Evolutionary conservation across 2,797 vertebrate genomes (phyloP), one percentile per base, ranked within the genome.

Genomic region (Tiaroga cobitis): DNA sequence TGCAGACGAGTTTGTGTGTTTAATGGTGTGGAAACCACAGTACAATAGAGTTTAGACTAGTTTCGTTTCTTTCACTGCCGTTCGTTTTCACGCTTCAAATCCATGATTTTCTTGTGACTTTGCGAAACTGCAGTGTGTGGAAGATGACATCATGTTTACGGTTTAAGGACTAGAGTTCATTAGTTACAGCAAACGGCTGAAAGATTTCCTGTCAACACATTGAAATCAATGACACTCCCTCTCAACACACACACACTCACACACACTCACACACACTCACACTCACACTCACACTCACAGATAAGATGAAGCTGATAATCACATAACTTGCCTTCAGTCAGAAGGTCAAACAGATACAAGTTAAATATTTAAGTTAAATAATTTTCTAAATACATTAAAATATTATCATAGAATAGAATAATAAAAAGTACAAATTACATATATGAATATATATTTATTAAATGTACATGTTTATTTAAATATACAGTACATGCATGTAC

Each of bases 21-120:
- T 76, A 76, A 76, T 76, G 49, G 49, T 76, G 49, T 76, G 49
- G 29, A 56, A 76, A 56, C n/a, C 11, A 19, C 73, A 75, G 73
- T 3, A 34, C 19, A 75, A 15, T 32, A 26, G 43, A 74, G 16
- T 19, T 74, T 18, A 29, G 8, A 29, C 7, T 49, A 19, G n/a
- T 54, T 21, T 34, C n/a, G n/a, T 29, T 29, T 37, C 19, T 54
- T 32, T n/a, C 18, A 37, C 32, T 68, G 32, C 16, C 2, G 3
- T 34, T 37, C 1, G 4, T 74, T 74, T 74, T 51, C 46, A 74
- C 16, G 41, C n/a, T 73, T 73, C 16, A 49, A 29, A 73, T 73
- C n/a, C 70, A 29, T 0, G 1, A 39, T 79, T 79, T 79, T 79
- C 37, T 65, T 26, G 56, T 79, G 56, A 21, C 16, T 16, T 63